Conservation (phyloP, 30 jellyfish, hydroid and myxozoan species). For the Aurelia aurita region DNA sequence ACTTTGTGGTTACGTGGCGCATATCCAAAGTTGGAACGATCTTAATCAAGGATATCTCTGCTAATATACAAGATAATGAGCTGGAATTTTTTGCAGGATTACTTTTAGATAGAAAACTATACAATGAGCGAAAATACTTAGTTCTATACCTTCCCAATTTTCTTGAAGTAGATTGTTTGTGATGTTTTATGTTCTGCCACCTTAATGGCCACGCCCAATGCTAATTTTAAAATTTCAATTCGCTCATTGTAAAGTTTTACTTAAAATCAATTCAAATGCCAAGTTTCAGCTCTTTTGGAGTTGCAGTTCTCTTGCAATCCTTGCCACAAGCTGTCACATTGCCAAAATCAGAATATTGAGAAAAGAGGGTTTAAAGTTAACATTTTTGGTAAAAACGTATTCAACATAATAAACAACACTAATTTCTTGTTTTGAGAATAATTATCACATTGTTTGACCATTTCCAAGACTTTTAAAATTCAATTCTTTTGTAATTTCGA, state of each 20-base stretch:
- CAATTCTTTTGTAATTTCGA: background rate
- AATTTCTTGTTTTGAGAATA: too few species aligned
- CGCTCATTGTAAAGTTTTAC: background rate
- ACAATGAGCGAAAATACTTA: background rate
- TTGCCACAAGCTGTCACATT: too few species aligned
- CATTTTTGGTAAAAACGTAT: background rate
- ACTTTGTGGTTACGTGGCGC: too few species aligned
- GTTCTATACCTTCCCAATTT: background rate
- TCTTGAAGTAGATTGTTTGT: background rate
- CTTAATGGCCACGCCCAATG: background rate
- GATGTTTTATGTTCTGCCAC: background rate
- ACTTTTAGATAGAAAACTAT: too few species aligned
- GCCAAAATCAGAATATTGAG: slow-evolving; percentile 1
- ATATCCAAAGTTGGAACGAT: too few species aligned
- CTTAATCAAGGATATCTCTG: background rate
- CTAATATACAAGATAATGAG: background rate
- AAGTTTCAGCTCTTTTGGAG: too few species aligned
- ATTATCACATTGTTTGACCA: too few species aligned
- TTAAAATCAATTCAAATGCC: background rate
- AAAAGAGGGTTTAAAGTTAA: background rate
- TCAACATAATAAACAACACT: too few species aligned
- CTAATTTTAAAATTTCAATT: background rate
- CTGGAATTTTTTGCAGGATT: background rate
- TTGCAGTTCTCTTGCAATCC: too few species aligned
- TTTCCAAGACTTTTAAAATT: too few species aligned